Evolutionary conservation across 2,797 vertebrate genomes (phyloP), one percentile per base, ranked within the genome.

Genomic region (Sebastolobus altivelis): DNA sequence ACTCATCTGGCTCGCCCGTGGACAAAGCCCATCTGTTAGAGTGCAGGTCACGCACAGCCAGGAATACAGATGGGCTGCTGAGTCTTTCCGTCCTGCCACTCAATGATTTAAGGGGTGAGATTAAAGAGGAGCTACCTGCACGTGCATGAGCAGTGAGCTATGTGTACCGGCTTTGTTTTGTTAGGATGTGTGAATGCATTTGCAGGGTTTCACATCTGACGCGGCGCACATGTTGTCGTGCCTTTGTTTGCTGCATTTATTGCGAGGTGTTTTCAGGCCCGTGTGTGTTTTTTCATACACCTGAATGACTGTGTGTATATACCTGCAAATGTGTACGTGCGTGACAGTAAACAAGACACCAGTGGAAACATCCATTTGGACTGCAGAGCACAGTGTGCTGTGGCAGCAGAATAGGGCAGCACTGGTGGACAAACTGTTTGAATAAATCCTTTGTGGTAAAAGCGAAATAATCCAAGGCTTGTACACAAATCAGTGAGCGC

Each of bases 11-110:
- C 87, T 91, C 7, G 84, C 89, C 89, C n/a, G 68, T 90, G 90
- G 92, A 92, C 92, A 90, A 89, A 93, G 89, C 86, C 84, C 76
- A 72, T 84, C 82, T 38, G 65, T 94, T 93, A 83, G 82, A 91
- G 90, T 94, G 94, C 92, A 93, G 92, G 89, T 94, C 94, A 94
- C 92, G 90, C 90, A 92, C 90, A 75, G 14, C 11, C 78, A 88
- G 83, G 80, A 91, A 88, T 90, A 92, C 91, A 94, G 89, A 94
- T 92, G 84, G 87, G 83, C 86, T 68, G 79, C 76, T 25, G 88
- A 87, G 87, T 77, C 89, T 89, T 65, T 87, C 67, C 81, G 73
- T 75, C 73, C 87, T 76, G 89, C 86, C 88, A 87, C 86, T 92
- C 89, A 86, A 67, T 89, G 88, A 92, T 93, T 91, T 89, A 88